phyloP scores from a whole-genome alignment of 2,113 vertebrate genomes.

The Cephalopholis sonnerati region DNA sequence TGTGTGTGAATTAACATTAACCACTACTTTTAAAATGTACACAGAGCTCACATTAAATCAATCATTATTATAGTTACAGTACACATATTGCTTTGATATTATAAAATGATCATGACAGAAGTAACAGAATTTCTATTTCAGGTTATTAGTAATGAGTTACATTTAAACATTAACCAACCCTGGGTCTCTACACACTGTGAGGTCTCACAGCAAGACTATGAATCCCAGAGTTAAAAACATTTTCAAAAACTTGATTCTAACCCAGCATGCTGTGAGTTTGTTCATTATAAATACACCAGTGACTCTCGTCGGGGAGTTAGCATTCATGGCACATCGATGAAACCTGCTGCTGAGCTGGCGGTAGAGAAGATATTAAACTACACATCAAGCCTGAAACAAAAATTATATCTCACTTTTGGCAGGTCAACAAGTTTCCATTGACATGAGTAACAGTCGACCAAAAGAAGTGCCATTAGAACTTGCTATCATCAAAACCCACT shows the following conservation, averaged over 20 bases:
- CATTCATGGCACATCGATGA: not conserved
- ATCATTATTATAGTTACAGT: no score
- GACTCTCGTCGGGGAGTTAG: not conserved
- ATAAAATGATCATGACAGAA: no score
- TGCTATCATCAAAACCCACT: constrained; percentile 30
- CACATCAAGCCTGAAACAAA: constrained; percentile 21
- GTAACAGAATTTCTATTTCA: not conserved
- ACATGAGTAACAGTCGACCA: constrained; percentile 9
- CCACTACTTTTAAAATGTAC: no score
- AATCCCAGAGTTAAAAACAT: not conserved
- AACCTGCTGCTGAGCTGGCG: constrained; percentile 23
- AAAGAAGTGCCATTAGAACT: constrained; percentile 11
- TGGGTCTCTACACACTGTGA: not conserved
- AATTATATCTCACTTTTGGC: constrained; percentile 23
- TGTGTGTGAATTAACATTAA: no score
- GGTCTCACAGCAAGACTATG: constrained; percentile 21
- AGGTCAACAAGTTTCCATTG: constrained; percentile 47
- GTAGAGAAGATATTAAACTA: constrained; percentile 4
- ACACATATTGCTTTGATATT: no score
- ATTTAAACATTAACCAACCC: not conserved
- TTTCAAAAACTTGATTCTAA: constrained; percentile 14
- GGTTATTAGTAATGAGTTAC: not conserved
- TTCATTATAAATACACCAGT: constrained; percentile 13
- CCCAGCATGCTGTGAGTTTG: constrained; percentile 10
- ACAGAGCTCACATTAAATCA: no score